phyloP scores from a whole-genome alignment of 2,888 invertebrate species.

The Halictus ligatus region DNA sequence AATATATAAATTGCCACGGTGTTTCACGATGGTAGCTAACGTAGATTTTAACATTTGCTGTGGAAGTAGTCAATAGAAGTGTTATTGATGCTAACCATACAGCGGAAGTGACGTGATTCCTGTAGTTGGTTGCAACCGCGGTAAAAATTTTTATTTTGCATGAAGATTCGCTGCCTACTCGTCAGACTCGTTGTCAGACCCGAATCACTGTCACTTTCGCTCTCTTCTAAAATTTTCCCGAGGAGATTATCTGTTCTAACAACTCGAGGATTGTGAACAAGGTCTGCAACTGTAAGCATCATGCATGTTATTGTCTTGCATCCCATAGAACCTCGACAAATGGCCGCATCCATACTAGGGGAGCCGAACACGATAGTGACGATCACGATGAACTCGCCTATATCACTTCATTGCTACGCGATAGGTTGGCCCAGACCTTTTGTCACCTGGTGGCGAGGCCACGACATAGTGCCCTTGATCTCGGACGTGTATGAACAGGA shows the following conservation, averaged over 20 bases:
- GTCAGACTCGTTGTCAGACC: too few relatives aligned
- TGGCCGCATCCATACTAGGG: slow-evolving; percentile 89
- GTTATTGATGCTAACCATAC: background rate
- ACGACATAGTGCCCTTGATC: slow-evolving; percentile 90
- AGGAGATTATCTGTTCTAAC: background rate
- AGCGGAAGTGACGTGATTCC: background rate
- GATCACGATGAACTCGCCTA: slow-evolving; percentile 90
- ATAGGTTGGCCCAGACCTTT: slow-evolving; percentile 92
- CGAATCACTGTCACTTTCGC: background rate
- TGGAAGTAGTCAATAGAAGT: background rate
- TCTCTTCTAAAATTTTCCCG: background rate
- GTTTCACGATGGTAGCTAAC: background rate
- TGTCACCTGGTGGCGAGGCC: slow-evolving; percentile 94
- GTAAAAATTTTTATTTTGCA: too few relatives aligned
- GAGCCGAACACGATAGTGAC: slow-evolving; percentile 88
- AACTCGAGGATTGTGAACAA: background rate
- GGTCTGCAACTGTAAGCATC: background rate
- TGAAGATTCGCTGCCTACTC: too few relatives aligned
- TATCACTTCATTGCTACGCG: slow-evolving; percentile 91
- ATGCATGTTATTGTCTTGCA: slow-evolving; percentile 70
- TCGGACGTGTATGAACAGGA: slow-evolving; percentile 90
- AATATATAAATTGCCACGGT: background rate
- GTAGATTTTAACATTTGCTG: slow-evolving; percentile 12
- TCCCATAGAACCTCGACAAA: slow-evolving; percentile 86
- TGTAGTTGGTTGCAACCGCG: background rate